phyloP scores from a whole-genome alignment of 2,888 invertebrate species.

The Stenichneumon culpator region DNA sequence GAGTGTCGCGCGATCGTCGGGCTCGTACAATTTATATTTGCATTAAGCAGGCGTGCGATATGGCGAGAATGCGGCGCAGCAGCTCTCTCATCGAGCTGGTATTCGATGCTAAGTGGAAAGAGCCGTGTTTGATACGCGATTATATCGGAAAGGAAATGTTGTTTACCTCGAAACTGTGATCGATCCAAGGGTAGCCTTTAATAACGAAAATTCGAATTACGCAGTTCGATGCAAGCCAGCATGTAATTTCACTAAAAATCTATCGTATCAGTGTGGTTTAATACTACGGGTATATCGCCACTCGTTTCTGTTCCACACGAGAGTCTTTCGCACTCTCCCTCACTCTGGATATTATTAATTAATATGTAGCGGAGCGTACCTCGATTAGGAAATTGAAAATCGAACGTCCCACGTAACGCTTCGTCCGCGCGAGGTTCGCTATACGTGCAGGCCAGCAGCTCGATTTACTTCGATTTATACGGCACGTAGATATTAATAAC shows the following conservation, averaged over 20 bases:
- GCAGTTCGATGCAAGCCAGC: background rate
- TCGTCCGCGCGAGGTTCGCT: background rate
- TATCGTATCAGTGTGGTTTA: slow-evolving; percentile 19
- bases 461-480: slow-evolving; percentile 31
- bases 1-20: background rate
- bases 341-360: slow-evolving; percentile 57
- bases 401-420: slow-evolving; percentile 26
- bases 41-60: background rate
- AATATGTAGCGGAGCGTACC: slow-evolving; percentile 59
- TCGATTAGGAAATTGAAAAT: slow-evolving; percentile 60
- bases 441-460: slow-evolving; percentile 34
- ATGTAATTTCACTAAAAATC: slow-evolving; percentile 18
- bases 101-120: background rate
- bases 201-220: slow-evolving; percentile 35
- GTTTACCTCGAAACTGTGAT: slow-evolving; percentile 2
- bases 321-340: slow-evolving; percentile 36
- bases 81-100: background rate
- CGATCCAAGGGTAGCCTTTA: slow-evolving; percentile 4
- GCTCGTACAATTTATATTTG: background rate
- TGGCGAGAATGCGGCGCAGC: background rate
- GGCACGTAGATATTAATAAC: background rate
- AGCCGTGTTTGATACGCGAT: background rate
- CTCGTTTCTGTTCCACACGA: slow-evolving; percentile 9
- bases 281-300: slow-evolving; percentile 26
- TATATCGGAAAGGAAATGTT: background rate